Base-by-base conservation (phyloP, 2,797 vertebrate species). In the Hypotaenidia okinawae region DNA sequence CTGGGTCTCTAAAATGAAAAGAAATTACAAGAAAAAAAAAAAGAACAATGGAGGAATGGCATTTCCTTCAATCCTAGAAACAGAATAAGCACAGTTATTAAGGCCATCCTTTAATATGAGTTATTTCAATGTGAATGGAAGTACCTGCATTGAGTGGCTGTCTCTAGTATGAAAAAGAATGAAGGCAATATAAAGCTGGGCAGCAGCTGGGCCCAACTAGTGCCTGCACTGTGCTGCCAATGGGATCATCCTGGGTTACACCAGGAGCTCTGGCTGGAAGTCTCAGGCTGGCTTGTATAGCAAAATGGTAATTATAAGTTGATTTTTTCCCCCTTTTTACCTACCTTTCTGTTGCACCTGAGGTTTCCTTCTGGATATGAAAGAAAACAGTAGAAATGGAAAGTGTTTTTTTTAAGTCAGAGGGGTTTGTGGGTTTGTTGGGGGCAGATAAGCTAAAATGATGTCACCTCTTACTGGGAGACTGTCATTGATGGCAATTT, bases 181-280 rank as follows among this genome's bases (percentile, higher is more conserved):
- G 66, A 76, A 28, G 17, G 22, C 11, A 79, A 63, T 45, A 15
- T 37, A 30, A 17, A 25, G 2, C 5, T 30, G 10, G 51, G 27
- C 19, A 52, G 35, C 13, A 74, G 13, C 22, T 54, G 39, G 16
- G 39, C 10, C 10, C 3, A 1, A 21, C 7, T 0, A 0, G 2
- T 9, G 15, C 16, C 19, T 51, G 23, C 41, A 5, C 19, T 52
- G 58, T 78, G 19, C 39, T 67, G 10, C 16, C 54, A 35, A 25
- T 41, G 32, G 35, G 57, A 86, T 35, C 14, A n/a, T 3, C n/a
- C 55, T 19, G 24, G 33, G 14, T 22, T 74, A 87, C 33, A 12
- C 49, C 35, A 52, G 37, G 27, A 89, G 10, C 52, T 67, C 45
- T 55, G 13, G 17, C 18, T 61, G 67, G 18, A 83, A 68, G 28